Conservation (phyloP, 2,888 invertebrate species). For the Polydrusus tereticollis region DNA sequence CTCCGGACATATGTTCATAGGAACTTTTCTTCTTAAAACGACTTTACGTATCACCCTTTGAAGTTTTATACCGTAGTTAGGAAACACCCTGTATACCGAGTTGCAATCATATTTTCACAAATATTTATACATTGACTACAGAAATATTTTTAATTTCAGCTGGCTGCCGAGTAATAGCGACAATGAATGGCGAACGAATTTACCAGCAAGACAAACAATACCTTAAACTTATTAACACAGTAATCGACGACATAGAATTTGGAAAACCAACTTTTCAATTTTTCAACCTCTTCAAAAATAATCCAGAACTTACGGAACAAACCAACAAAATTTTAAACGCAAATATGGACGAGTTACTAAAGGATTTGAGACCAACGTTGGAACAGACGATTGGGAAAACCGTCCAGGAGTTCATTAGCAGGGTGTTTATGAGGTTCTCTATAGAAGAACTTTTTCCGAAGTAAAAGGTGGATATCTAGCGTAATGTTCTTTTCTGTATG, state of each 20-base stretch:
- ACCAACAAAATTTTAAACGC: conserved; percentile 81
- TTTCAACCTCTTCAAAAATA: conserved; percentile 77
- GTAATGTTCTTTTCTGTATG: conserved; percentile 15
- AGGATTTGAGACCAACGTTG: conserved; percentile 76
- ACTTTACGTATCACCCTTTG: too few species aligned
- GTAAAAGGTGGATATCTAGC: conserved; percentile 27
- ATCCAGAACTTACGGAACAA: conserved; percentile 71
- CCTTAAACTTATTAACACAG: conserved; percentile 71
- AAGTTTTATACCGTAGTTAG: too few species aligned
- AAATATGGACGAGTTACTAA: conserved; percentile 77
- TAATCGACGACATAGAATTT: conserved; percentile 72
- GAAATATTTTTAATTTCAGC: too few species aligned
- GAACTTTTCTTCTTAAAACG: too few species aligned
- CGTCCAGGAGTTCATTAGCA: conserved; percentile 69
- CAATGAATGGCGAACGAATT: conserved; percentile 71
- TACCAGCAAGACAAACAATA: conserved; percentile 68
- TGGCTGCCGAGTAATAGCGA: conserved; percentile 73
- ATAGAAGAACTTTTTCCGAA: conserved; percentile 67
- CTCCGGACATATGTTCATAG: too few species aligned
- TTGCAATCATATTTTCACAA: too few species aligned
- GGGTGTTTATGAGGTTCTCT: conserved; percentile 70
- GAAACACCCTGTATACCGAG: too few species aligned
- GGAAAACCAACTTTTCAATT: conserved; percentile 72
- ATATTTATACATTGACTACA: too few species aligned
- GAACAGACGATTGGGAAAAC: conserved; percentile 71